These are phyloP conservation scores for Lamproptera curius DNA, from an alignment of 2,888 invertebrate species.

Conservation along the genomic window DNA sequence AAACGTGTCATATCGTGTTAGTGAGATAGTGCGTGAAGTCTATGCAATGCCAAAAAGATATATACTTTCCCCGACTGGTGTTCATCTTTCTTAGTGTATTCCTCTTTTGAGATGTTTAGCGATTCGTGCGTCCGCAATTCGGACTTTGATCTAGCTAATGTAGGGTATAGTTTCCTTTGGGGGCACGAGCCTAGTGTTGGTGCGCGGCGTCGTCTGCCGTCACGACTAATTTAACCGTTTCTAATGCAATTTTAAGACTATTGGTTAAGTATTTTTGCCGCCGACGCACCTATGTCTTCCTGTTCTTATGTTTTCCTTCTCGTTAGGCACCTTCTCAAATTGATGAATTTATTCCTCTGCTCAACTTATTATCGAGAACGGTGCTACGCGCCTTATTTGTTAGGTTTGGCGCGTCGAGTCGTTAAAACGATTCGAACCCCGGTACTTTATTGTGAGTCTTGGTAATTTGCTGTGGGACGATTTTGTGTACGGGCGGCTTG, in stretches of 20 bases:
- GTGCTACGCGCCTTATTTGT: slow-evolving; percentile 5
- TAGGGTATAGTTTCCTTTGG: background rate
- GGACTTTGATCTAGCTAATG: slow-evolving; percentile 1
- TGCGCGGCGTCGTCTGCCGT: slow-evolving; percentile 2
- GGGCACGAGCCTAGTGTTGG: background rate
- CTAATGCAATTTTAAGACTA: too few species aligned
- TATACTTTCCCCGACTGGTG: slow-evolving; percentile 21
- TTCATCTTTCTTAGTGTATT: slow-evolving; percentile 16
- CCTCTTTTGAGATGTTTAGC: slow-evolving; percentile 13
- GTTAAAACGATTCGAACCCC: too few species aligned
- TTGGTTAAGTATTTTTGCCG: too few species aligned
- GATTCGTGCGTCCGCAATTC: slow-evolving; percentile 2
- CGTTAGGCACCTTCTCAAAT: background rate
- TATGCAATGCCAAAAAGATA: slow-evolving; percentile 39
- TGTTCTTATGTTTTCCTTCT: background rate
- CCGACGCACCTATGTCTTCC: background rate
- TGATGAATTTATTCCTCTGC: slow-evolving; percentile 22
- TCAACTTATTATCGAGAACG: background rate
- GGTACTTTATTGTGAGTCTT: slow-evolving; percentile 1
- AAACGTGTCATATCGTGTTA: slow-evolving; percentile 53
- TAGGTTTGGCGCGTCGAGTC: slow-evolving; percentile 4
- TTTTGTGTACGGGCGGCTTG: slow-evolving; percentile 6
- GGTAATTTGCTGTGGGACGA: slow-evolving; percentile 1
- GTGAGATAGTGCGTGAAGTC: slow-evolving; percentile 31
- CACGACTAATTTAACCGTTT: background rate